Evolutionary conservation across 2,797 vertebrate species (phyloP).

Genomic region (Sciaenops ocellatus): DNA sequence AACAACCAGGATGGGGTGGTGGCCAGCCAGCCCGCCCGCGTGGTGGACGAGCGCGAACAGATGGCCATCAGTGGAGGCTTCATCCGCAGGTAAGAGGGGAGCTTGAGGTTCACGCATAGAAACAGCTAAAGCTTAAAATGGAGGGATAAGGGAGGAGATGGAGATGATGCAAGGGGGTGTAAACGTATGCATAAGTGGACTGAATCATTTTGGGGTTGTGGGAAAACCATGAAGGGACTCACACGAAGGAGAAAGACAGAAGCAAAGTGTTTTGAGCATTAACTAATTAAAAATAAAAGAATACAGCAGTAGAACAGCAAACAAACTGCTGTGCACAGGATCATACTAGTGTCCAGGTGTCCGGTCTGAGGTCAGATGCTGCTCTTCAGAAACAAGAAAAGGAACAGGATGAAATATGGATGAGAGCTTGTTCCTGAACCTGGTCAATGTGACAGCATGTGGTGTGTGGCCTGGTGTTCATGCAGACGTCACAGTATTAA

Average conservation of each 20-base stretch:
- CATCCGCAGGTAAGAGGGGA: slow-evolving; percentile 92
- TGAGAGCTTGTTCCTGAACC: not conserved
- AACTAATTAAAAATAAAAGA: not conserved
- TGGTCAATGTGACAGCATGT: not conserved
- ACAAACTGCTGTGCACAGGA: not conserved
- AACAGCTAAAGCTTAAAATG: not conserved
- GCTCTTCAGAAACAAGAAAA: not conserved
- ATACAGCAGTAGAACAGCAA: not conserved
- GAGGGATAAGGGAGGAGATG: too few species aligned
- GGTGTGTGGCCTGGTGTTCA: not conserved
- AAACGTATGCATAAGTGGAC: not conserved
- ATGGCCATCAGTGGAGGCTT: slow-evolving; percentile 99
- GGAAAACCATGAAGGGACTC: not conserved
- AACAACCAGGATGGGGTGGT: slow-evolving; percentile 99
- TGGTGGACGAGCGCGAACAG: slow-evolving; percentile 98
- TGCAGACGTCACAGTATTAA: not conserved
- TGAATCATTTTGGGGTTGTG: not conserved
- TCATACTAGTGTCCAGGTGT: not conserved
- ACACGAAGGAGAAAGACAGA: not conserved
- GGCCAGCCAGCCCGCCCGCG: slow-evolving; percentile 97
- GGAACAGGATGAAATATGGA: slow-evolving; percentile 34
- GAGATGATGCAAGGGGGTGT: not conserved
- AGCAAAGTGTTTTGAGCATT: too few species aligned
- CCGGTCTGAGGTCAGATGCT: slow-evolving; percentile 26
- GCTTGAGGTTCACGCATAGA: not conserved